Conservation (phyloP, 1,140 invertebrate genomes). For the Penaeus chinensis region DNA sequence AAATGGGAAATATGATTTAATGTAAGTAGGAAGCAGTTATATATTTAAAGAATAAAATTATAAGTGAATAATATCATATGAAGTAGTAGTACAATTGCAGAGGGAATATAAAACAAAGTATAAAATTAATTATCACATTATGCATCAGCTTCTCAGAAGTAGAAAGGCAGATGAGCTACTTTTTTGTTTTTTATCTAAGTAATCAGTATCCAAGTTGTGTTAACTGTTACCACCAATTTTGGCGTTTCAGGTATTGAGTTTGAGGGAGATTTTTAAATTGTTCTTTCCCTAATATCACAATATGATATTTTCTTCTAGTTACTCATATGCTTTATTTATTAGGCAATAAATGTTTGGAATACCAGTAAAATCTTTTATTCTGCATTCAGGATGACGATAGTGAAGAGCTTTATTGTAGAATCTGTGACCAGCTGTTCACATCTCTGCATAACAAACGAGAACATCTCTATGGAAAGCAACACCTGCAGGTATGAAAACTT, state of each 20-base stretch:
- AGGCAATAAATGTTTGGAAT: not conserved
- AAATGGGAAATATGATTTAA: not conserved
- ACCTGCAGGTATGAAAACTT: constrained; percentile 68
- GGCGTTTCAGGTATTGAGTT: not conserved
- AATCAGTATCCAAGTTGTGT: no score
- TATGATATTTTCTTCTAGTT: not conserved
- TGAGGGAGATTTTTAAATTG: not conserved
- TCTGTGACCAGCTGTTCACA: constrained; percentile 74
- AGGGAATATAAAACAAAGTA: not conserved
- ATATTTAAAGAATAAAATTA: not conserved
- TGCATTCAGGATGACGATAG: constrained; percentile 70
- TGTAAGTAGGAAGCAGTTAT: not conserved
- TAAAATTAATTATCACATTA: no score
- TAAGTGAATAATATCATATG: not conserved
- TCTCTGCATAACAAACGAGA: constrained; percentile 74
- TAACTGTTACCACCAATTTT: no score
- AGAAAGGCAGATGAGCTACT: no score
- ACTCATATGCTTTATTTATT: no score
- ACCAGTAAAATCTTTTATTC: not conserved
- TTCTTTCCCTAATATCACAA: not conserved
- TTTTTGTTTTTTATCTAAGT: no score
- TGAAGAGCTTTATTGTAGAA: constrained; percentile 73
- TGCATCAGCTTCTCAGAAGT: no score
- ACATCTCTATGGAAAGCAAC: constrained; percentile 73
- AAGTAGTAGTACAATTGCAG: not conserved